These are phyloP conservation scores for Sebastes vulpes DNA, from an alignment of 2,797 vertebrate species.

Conservation along the genomic window DNA sequence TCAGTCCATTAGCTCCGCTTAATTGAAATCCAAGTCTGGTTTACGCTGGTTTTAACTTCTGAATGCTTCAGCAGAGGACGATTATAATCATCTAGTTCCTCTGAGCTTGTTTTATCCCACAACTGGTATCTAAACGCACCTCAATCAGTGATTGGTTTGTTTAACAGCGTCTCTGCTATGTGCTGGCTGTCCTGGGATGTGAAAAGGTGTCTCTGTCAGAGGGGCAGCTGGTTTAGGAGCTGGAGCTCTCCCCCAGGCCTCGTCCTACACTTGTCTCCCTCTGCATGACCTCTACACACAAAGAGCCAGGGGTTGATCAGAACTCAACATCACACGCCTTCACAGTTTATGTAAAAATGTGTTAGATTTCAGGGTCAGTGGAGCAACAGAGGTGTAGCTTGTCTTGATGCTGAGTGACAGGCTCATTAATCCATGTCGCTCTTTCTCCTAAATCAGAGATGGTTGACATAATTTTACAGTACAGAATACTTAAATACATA, in stretches of 20 bases:
- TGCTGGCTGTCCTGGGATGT: conserved; percentile 4
- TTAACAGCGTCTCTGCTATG: conserved; percentile 29
- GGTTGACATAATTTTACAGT: background rate
- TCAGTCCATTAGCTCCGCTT: conserved; percentile 41
- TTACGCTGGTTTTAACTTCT: conserved; percentile 8
- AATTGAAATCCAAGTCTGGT: conserved; percentile 50
- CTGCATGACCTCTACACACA: conserved; percentile 38
- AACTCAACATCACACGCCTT: conserved; percentile 29
- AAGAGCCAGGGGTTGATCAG: conserved; percentile 30
- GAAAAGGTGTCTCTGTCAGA: conserved; percentile 33
- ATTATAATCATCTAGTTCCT: conserved; percentile 11
- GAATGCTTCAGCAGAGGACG: conserved; percentile 23
- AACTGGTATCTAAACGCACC: background rate
- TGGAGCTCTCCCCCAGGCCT: conserved; percentile 26
- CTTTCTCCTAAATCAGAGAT: background rate
- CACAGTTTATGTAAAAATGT: conserved; percentile 6
- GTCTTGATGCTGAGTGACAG: background rate
- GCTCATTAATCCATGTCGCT: background rate
- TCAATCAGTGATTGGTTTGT: background rate
- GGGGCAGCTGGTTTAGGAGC: conserved; percentile 59
- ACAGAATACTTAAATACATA: background rate
- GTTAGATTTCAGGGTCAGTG: background rate
- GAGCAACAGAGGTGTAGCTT: background rate
- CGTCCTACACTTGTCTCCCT: conserved; percentile 15
- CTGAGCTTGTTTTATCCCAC: background rate